These are phyloP conservation scores for Drosophila affinis DNA, from an alignment of 2,888 invertebrate genomes.

Conservation along the genomic window DNA sequence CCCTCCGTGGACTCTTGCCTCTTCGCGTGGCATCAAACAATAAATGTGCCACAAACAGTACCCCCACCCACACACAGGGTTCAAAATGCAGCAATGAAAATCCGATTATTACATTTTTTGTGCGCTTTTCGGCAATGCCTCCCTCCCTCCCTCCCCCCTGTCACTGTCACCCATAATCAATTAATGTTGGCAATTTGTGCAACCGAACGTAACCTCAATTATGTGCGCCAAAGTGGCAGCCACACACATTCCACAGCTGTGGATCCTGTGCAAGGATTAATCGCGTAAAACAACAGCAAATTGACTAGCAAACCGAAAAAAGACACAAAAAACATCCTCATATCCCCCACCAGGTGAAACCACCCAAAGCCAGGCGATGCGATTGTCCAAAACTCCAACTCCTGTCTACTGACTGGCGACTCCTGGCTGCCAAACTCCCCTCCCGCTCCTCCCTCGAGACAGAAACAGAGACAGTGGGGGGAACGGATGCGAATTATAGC, in stretches of 20 bases:
- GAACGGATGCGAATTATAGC: no score
- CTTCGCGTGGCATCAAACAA: conserved; percentile 40
- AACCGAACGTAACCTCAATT: conserved; percentile 77
- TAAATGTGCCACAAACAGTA: conserved; percentile 64
- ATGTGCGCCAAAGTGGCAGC: conserved; percentile 73
- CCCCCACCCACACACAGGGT: conserved; percentile 10
- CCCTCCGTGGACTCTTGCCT: background rate
- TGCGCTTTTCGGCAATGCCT: conserved; percentile 16
- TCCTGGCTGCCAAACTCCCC: no score
- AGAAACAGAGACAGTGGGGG: conserved; percentile 11
- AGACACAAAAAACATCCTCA: conserved; percentile 27
- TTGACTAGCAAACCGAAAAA: conserved; percentile 51
- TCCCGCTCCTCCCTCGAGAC: conserved; percentile 36
- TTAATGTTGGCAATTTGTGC: conserved; percentile 79
- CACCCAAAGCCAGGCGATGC: background rate
- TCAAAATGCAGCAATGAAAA: conserved; percentile 71
- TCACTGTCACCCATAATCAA: conserved; percentile 62
- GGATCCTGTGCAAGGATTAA: conserved; percentile 47
- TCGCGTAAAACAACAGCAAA: conserved; percentile 67
- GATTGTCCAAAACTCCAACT: conserved; percentile 38
- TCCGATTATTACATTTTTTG: conserved; percentile 72
- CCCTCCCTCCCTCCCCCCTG: background rate
- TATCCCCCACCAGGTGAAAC: conserved; percentile 17
- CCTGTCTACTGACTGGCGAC: no score
- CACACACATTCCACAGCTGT: conserved; percentile 27